These are phyloP conservation scores for Temnothorax nylanderi DNA, from an alignment of 1,140 invertebrate species.

Conservation along the genomic window DNA sequence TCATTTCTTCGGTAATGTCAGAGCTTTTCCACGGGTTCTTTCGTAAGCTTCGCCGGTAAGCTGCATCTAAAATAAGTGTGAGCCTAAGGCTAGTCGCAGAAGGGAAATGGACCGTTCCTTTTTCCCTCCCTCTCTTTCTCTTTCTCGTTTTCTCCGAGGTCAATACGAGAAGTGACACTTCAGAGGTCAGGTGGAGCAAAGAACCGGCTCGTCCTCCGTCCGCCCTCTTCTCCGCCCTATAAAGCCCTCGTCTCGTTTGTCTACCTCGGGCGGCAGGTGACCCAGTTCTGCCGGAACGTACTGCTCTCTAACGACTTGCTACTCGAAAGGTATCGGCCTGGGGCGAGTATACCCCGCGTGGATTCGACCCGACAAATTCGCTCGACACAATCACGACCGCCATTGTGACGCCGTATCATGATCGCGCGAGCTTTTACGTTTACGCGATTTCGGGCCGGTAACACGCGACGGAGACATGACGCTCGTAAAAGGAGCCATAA, in stretches of 20 bases:
- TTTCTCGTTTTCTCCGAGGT: constrained; percentile 34
- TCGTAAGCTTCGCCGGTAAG: constrained; percentile 28
- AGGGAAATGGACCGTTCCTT: not conserved
- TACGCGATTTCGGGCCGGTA: not conserved
- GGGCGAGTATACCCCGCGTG: constrained; percentile 9
- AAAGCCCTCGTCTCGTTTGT: constrained; percentile 70
- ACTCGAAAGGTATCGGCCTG: constrained; percentile 37
- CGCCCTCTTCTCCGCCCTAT: constrained; percentile 52
- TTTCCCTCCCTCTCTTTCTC: not conserved
- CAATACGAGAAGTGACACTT: constrained; percentile 74
- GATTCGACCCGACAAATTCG: constrained; percentile 35
- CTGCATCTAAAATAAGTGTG: constrained; percentile 40
- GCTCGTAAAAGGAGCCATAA: constrained; percentile 32
- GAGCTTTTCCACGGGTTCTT: constrained; percentile 1
- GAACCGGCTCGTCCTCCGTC: constrained; percentile 51
- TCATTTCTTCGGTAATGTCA: constrained; percentile 13
- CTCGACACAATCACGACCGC: constrained; percentile 2
- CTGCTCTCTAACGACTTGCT: constrained; percentile 53
- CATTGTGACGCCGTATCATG: constrained; percentile 18
- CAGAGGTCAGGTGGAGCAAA: constrained; percentile 72
- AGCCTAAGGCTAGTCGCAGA: constrained; percentile 28
- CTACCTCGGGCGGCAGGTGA: constrained; percentile 74
- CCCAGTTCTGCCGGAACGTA: constrained; percentile 66
- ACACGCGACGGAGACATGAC: not conserved
- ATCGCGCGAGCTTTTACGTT: constrained; percentile 25